Evolutionary conservation across 2,888 invertebrate genomes (phyloP), one percentile per base, ranked within the genome.

Genomic region (Chesias legatella): DNA sequence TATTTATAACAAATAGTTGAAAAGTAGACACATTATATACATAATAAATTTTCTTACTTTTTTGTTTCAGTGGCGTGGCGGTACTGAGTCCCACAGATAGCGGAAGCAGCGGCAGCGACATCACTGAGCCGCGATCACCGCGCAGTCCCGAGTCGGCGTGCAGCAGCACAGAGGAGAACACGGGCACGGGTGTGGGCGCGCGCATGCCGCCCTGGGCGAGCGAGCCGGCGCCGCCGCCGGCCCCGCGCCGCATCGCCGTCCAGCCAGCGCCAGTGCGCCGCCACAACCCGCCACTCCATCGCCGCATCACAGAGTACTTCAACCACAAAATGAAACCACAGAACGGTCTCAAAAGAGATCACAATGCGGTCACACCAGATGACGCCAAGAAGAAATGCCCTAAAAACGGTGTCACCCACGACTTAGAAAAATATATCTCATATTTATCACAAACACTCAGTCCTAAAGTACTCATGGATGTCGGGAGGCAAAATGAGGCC

Each of bases 51-150:
- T n/a, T 37, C 36, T 25, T 38, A 29, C 51, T 43, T 22, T 69
- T 58, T 73, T 68, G 67, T 92, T 92, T 20, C 91, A 95, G 95
- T 90, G 95, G 96, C 60, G 95, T 95, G 70, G 95, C 94, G 73
- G 92, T 93, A 72, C 84, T 93, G 73, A 94, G 94, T 85, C 92
- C 93, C 68, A 91, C 93, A 48, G 94, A 94, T 63, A 94, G 92
- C 53, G 90, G 92, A 65, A 92, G 90, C 63, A 85, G 91, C 64
- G 95, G 95, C 62, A 95, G 95, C 83, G 95, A 95, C 86, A 94
- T 95, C 79, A 94, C 95, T 61, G 95, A 95, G 79, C 95, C 95
- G 40, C 94, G 94, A 53, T 95, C 95, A 44, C 95, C 95, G 60
- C 94, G 92, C 82, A 95, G 94, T 79, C 92, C 93, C 56, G 88